Base-by-base conservation (phyloP, 1,140 invertebrate genomes). In the Drosophila setifemur region DNA sequence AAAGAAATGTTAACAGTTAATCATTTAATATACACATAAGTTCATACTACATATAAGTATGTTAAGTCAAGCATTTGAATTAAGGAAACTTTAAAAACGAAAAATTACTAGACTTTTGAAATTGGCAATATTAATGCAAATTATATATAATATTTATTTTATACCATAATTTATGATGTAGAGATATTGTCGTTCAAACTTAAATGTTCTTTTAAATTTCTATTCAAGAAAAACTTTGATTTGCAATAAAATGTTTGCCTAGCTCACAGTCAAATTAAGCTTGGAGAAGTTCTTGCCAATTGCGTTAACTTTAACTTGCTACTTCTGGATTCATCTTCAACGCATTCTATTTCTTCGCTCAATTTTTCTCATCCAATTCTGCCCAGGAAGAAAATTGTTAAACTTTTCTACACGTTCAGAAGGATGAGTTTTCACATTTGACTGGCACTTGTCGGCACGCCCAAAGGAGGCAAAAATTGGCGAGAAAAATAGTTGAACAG, bases 281-380 rank as follows among this genome's bases (percentile, higher is more conserved):
- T 42, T 33, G 11, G 4, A 58, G 7, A 58, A 58, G 23, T 33
- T 43, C 2, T 6, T 29, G 14, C 58, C 54, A 45, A 60, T 63
- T 45, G 35, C 16, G 23, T 14, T 26, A 26, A 26, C 29, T 61
- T 44, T 31, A n/a, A 23, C 8, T n/a, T n/a, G 5, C 11, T 11
- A 11, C 3, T 4, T 11, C n/a, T 33, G 29, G 29, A 0, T 8
- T 9, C 48, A 25, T 14, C 14, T 57, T 19, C n/a, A 18, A 52
- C 12, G n/a, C 18, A 52, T 42, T 40, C 21, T 26, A 12, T 23
- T 26, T 8, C 5, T 31, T 44, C 8, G 11, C 19, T 9, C 4
- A 11, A 16, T 18, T 19, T 31, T n/a, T 18, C 28, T 2, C 3
- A 28, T 52, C 4, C 9, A 12, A 19, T 25, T 25, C n/a, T 55